Evolutionary conservation across 2,888 invertebrate species (phyloP).

Genomic region (Villa cingulata): DNA sequence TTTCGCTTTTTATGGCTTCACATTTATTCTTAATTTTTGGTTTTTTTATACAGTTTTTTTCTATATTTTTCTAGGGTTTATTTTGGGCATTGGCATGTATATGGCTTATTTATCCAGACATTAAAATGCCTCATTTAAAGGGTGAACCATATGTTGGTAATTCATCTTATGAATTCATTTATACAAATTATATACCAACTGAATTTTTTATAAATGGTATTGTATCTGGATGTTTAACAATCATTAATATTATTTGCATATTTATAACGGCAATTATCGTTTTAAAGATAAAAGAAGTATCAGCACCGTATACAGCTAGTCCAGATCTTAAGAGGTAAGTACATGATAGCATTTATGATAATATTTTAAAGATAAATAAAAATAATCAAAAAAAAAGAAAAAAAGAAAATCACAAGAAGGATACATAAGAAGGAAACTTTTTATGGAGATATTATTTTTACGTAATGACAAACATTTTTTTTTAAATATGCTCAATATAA

Average conservation of each 20-base stretch:
- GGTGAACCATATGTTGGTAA: slow-evolving; percentile 50
- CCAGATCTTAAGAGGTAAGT: slow-evolving; percentile 50
- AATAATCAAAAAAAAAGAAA: too few species aligned
- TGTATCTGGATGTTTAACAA: slow-evolving; percentile 63
- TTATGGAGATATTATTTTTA: too few species aligned
- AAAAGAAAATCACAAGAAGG: too few species aligned
- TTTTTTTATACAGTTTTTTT: too few species aligned
- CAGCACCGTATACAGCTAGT: slow-evolving; percentile 64
- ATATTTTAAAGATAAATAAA: too few species aligned
- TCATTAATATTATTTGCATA: slow-evolving; percentile 72
- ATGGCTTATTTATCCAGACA: slow-evolving; percentile 52
- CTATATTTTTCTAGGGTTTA: slow-evolving; percentile 41
- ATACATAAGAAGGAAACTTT: too few species aligned
- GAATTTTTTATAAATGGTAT: slow-evolving; percentile 68
- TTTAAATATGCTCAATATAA: too few species aligned
- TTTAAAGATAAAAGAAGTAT: slow-evolving; percentile 72
- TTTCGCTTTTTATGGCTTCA: too few species aligned
- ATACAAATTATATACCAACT: slow-evolving; percentile 58
- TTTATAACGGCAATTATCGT: slow-evolving; percentile 67
- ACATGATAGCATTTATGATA: background rate
- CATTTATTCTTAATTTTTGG: too few species aligned
- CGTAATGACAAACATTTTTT: too few species aligned
- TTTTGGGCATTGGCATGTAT: slow-evolving; percentile 62
- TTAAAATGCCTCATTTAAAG: slow-evolving; percentile 55
- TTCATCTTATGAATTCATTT: slow-evolving; percentile 50